Evolutionary conservation across 2,797 vertebrate species (phyloP).

Genomic region (Phataginus tricuspis): DNA sequence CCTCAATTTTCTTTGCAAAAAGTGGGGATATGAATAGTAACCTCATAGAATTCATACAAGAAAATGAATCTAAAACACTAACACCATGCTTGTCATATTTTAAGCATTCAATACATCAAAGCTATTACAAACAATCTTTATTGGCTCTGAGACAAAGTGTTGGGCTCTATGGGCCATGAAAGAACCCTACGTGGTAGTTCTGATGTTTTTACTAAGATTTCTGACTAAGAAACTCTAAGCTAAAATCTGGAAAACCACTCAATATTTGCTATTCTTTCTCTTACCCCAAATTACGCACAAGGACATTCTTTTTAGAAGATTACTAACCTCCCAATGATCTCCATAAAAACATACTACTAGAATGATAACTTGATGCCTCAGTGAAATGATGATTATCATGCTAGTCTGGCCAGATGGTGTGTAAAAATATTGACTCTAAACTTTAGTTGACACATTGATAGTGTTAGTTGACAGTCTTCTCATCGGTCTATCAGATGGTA

Average conservation of each 20-base stretch:
- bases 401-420: background rate
- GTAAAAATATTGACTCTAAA: background rate
- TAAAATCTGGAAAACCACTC: constrained; percentile 1
- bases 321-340: background rate
- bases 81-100: background rate
- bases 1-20: constrained; percentile 13
- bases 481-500: background rate
- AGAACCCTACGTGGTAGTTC: background rate
- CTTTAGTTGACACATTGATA: background rate
- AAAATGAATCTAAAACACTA: background rate
- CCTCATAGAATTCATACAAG: background rate
- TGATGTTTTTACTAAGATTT: background rate
- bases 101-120: constrained; percentile 30
- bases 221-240: background rate
- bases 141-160: background rate
- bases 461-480: background rate
- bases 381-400: background rate
- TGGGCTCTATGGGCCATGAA: background rate
- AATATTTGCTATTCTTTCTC: background rate
- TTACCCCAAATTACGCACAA: background rate
- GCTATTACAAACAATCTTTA: background rate
- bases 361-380: background rate
- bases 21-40: background rate
- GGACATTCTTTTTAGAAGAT: background rate
- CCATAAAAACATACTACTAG: background rate